phyloP scores from a whole-genome alignment of 1,140 invertebrate species.

The Zaprionus vittiger region DNA sequence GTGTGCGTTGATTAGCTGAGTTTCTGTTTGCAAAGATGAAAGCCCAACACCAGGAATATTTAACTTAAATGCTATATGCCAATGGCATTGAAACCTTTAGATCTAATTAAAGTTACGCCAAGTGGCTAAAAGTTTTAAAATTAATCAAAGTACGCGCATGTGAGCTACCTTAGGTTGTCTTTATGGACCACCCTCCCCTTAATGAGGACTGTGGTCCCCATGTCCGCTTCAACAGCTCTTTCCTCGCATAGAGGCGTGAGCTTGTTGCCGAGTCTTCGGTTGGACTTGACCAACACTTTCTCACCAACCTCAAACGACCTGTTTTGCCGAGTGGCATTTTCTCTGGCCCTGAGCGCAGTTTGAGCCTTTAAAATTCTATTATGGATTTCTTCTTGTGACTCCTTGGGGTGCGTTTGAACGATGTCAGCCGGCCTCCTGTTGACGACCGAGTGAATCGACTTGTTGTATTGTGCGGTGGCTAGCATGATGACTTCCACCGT shows the following conservation, averaged over 20 bases:
- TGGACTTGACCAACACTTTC: slow-evolving; percentile 1
- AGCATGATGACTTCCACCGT: neutral
- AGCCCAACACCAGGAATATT: neutral
- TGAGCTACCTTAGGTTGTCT: neutral
- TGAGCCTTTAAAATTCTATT: slow-evolving; percentile 4
- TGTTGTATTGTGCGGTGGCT: neutral
- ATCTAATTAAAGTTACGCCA: neutral
- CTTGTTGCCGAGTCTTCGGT: neutral
- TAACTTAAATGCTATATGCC: neutral
- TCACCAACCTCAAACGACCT: neutral
- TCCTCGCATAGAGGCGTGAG: slow-evolving; percentile 1
- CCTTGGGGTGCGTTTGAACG: slow-evolving; percentile 1
- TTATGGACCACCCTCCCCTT: neutral
- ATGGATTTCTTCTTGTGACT: slow-evolving; percentile 7
- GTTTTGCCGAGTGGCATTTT: neutral
- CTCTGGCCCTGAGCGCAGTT: slow-evolving; percentile 2
- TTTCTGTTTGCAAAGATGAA: neutral
- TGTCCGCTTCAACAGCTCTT: neutral
- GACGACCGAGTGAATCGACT: neutral
- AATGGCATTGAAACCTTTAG: neutral
- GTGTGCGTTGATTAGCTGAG: no score
- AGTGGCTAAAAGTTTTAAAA: neutral
- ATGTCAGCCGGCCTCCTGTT: neutral
- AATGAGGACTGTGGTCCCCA: slow-evolving; percentile 10
- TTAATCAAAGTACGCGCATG: no score